Base-by-base conservation (phyloP, 2,113 vertebrate genomes). In the Phaethon lepturus region DNA sequence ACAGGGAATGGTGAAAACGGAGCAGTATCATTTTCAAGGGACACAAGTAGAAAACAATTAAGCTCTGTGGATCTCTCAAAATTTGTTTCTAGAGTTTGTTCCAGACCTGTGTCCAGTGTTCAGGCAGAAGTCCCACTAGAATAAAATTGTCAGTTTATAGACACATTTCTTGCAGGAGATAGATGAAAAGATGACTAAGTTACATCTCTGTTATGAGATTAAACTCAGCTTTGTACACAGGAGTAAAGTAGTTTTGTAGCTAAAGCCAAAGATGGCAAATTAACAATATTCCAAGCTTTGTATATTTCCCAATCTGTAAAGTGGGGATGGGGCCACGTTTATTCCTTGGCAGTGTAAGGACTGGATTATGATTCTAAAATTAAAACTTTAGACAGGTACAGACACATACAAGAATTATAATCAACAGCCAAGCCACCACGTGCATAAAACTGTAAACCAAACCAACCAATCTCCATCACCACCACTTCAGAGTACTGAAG, bases 191-290 rank as follows among this genome's bases (percentile, higher is more conserved):
- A 67, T 59, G 67, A 64, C 67, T 29, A 83, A 53, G 8, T 1
- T 0, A 77, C 9, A 6, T 23, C 53, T 73, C 53, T 47, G 40
- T 58, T 40, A 16, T 7, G 53, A 68, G 20, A 73, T n/a, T 33
- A 29, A 78, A 87, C 25, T 55, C 55, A 53, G 64, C 44, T 86
- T 62, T 38, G 60, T 47, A 67, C 63, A 67, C 29, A 75, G 82
- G 23, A 90, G 31, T 49, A 31, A 74, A 66, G 44, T 1, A 79
- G 71, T 90, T 96, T 42, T 84, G 75, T 33, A 88, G 56, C 78
- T 80, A 35, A 77, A 92, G 85, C 85, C 85, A 94, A 92, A 67
- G 63, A 62, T 83, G 42, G n/a, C 92, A 90, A 84, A 94, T 74
- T n/a, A 95, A 72, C 73, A 35, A 7, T 68, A 81, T 26, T 31